Conservation (phyloP, 2,113 vertebrate genomes). For the Herpailurus yagouaroundi region DNA sequence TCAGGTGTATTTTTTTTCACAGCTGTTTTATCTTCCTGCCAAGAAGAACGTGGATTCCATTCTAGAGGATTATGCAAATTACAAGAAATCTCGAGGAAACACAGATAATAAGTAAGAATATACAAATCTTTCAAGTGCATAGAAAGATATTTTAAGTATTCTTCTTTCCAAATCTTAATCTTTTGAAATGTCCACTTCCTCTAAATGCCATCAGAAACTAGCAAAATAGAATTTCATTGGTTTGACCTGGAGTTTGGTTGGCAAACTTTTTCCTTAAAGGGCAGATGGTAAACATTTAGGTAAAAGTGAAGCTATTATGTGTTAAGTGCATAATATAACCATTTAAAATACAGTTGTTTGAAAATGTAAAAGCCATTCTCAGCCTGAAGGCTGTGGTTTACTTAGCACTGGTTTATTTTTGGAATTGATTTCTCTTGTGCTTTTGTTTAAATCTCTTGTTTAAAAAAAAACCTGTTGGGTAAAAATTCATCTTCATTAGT, state of each 20-base stretch:
- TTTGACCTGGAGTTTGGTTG: not conserved
- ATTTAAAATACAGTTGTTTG: not conserved
- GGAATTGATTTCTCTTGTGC: not conserved
- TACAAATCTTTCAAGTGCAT: not conserved
- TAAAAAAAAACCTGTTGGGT: not conserved
- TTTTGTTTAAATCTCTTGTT: not conserved
- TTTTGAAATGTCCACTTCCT: not conserved
- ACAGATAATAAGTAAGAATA: conserved; percentile 97
- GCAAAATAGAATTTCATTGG: not conserved
- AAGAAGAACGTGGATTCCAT: conserved; percentile 98
- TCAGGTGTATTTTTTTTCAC: not conserved
- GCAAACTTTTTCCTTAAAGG: not conserved
- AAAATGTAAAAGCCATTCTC: not conserved
- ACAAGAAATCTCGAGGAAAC: conserved; percentile 98
- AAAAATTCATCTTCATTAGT: not conserved
- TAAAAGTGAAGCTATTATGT: not conserved
- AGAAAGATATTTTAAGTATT: not conserved
- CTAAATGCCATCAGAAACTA: not conserved
- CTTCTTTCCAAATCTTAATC: not conserved
- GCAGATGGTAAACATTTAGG: not conserved
- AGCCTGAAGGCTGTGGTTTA: not conserved
- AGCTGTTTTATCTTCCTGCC: conserved; percentile 98
- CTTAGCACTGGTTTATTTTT: not conserved
- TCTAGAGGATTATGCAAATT: conserved; percentile 98
- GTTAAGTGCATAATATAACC: not conserved